Base-by-base conservation (phyloP, 2,888 invertebrate species). In the Leptinotarsa rubiginosa region DNA sequence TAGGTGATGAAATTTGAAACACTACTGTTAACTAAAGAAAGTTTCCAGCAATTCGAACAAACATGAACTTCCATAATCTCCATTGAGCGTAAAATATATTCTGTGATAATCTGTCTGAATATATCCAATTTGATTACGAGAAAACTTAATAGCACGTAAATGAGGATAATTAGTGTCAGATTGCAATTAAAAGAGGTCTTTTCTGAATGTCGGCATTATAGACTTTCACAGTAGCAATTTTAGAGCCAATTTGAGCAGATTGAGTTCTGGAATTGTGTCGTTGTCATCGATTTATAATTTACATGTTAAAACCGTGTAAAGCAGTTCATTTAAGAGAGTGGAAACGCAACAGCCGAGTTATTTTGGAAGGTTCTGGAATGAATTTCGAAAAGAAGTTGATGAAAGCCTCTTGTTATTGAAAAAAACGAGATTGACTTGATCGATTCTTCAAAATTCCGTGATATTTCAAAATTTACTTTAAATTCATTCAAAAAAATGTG, bases 281-380 rank as follows among this genome's bases (percentile, higher is more conserved):
- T 71, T 66, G 68, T 69, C 65, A 75, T 75, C 74, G 71, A 75
- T 75, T 75, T 71, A 75, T 68, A 75, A 71, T 75, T 75, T 71
- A 75, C 74, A 71, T 71, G 68, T 52, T 71, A 72, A 69, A 59
- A 65, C 67, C 65, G 47, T 75, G 74, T 71, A 68, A 75, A 74
- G 71, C 47, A 56, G 67, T 62, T n/a, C 25, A 62, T 62, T 62
- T n/a, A 41, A n/a, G 4, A 5, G 25, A 31, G 41, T 25, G 7
- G n/a, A n/a, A 62, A 62, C 31, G n/a, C n/a, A 62, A 22, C 20
- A 22, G 56, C 13, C 25, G 13, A 22, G 15, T 22, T 56, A 25
- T 56, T 22, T 22, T 4, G 15, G 15, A 22, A 13, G 56, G 15
- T 56, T 56, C 13, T 56, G 2, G 4, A 22, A 22, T 4, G 4